Percentiles rank a stretch among this genome's conserved stretches.
Conservation (phyloP, 1,140 invertebrate species). For the Danaus plexippus region DNA sequence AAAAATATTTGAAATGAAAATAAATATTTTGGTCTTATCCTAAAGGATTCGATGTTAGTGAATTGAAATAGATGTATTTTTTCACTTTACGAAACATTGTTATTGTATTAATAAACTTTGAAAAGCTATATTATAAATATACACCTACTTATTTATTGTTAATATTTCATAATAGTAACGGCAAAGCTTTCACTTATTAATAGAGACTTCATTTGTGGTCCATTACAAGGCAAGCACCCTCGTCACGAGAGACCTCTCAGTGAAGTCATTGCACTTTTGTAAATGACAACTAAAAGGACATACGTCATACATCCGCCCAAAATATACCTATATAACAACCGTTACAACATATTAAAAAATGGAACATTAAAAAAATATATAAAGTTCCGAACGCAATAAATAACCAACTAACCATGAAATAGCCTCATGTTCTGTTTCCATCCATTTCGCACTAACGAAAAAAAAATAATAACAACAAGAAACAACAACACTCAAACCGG, state of each 20-base stretch:
- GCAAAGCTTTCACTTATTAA: background rate
- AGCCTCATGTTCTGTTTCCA: conserved; percentile 58
- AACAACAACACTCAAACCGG: conserved; percentile 48
- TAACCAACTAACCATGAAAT: conserved; percentile 66
- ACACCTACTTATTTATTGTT: conserved; percentile 14
- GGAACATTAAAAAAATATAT: conserved; percentile 10
- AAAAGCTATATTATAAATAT: conserved; percentile 6
- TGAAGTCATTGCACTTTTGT: conserved; percentile 7
- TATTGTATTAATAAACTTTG: background rate
- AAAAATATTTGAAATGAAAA: too few species aligned
- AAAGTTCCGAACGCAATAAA: conserved; percentile 13
- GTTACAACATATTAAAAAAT: conserved; percentile 1
- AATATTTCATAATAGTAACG: conserved; percentile 5
- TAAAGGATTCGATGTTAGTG: too few species aligned
- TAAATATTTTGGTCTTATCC: too few species aligned
- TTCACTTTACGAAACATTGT: too few species aligned
- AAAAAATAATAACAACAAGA: conserved; percentile 33
- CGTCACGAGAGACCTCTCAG: conserved; percentile 8
- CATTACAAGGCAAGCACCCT: conserved; percentile 17
- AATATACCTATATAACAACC: background rate
- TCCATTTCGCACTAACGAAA: conserved; percentile 55
- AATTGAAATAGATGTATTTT: too few species aligned
- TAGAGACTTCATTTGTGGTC: conserved; percentile 13
- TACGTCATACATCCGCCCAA: background rate
- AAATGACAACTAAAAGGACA: conserved; percentile 4